Base-by-base conservation (phyloP, 2,113 vertebrate genomes). In the Psittacara wagleri region DNA sequence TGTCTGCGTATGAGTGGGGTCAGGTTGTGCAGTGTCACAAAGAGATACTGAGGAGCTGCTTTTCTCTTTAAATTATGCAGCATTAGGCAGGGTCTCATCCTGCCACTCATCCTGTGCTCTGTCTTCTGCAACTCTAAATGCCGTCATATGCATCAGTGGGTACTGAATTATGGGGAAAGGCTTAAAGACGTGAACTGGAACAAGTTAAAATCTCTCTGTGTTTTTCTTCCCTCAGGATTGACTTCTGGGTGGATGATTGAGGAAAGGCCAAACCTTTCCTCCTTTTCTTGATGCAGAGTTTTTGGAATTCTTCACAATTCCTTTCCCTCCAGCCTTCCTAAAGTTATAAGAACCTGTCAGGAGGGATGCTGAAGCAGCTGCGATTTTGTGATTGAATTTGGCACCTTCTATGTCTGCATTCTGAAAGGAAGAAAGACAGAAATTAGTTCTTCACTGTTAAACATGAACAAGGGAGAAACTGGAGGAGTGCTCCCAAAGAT, bases 381-480 rank as follows among this genome's bases (percentile, higher is more conserved):
- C 66, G 57, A 83, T 94, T 95, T 74, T 0, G 0, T 92, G 86
- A 80, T 86, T 91, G 54, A 73, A 85, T 91, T 67, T 94, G 96
- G 74, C 91, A 91, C 86, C 91, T 94, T 80, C 44, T 93, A 74
- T 41, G 51, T 59, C 86, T 84, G 25, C 1, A 7, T 66, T 92
- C 66, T 67, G 88, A 69, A 73, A 82, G 52, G 64, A 86, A 91
- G 80, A 70, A 87, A 86, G 92, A 54, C 69, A 93, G 83, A 73
- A 77, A 95, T 94, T 94, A 86, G 74, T 95, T 94, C 83, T 67
- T 95, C 37, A 61, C 39, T 89, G 80, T 70, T 96, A 59, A 92
- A 85, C 81, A 76, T 6, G 88, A 94, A 87, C 57, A 93, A 82
- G 62, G 66, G 68, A 86, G 64, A 81, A 83, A 35, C 62, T 43